Percentiles rank a stretch among this genome's conserved stretches.
Conservation (phyloP, 2,113 vertebrate species). For the Cephalopholis sonnerati region DNA sequence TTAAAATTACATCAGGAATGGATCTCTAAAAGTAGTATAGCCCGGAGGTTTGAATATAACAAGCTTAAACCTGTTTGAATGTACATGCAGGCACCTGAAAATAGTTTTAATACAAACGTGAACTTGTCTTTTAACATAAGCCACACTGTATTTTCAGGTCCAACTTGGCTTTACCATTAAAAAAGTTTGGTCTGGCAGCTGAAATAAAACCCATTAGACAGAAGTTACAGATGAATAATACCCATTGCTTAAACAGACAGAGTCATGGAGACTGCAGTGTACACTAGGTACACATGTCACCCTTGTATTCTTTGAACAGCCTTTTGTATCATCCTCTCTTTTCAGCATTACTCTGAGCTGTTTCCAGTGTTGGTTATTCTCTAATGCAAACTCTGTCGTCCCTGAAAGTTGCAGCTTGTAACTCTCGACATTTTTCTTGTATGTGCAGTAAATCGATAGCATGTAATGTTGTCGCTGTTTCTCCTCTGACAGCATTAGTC, state of each 20-base stretch:
- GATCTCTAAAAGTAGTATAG: neutral
- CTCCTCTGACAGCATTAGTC: constrained; percentile 39
- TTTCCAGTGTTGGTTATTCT: neutral
- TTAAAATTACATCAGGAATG: neutral
- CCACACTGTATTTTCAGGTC: neutral
- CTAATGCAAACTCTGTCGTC: neutral
- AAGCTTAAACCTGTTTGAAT: neutral
- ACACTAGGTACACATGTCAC: no score
- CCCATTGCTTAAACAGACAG: neutral
- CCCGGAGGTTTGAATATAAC: neutral
- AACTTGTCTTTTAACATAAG: neutral
- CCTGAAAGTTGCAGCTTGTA: neutral
- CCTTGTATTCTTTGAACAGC: no score
- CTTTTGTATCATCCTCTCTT: neutral
- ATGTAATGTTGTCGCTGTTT: constrained; percentile 23
- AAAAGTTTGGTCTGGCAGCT: neutral
- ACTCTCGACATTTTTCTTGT: neutral
- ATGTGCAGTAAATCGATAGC: neutral
- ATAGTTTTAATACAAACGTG: neutral
- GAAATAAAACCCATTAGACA: constrained; percentile 5
- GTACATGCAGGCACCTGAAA: neutral
- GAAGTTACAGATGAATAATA: neutral
- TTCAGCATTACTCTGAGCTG: neutral
- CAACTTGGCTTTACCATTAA: neutral
- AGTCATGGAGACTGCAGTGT: neutral